phyloP scores from a whole-genome alignment of 2,797 vertebrate species.

The Coranthus polyacanthus region DNA sequence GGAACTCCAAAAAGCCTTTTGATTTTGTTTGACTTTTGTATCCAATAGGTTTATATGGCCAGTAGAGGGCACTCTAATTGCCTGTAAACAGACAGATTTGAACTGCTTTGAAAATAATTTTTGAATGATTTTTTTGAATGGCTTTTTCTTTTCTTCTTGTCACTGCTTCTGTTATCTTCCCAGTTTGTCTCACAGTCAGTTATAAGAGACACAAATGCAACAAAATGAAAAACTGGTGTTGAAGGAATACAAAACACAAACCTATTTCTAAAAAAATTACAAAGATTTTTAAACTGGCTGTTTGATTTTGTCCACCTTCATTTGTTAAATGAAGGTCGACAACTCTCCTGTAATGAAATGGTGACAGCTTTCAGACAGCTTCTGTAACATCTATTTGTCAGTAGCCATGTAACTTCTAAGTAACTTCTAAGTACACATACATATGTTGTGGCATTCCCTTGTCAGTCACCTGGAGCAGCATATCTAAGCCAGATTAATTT shows the following conservation, averaged over 20 bases:
- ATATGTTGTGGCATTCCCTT: constrained; percentile 26
- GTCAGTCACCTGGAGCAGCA: constrained; percentile 3
- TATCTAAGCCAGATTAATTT: constrained; percentile 34
- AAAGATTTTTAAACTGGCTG: background rate
- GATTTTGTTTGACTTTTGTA: background rate
- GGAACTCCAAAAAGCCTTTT: background rate
- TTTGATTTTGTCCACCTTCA: no score
- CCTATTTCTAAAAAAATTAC: background rate
- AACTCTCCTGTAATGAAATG: background rate
- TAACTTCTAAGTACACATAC: constrained; percentile 7
- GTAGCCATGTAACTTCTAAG: background rate
- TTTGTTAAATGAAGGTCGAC: background rate
- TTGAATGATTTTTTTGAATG: no score
- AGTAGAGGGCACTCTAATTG: constrained; percentile 25
- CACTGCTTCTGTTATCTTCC: background rate
- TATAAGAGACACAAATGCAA: no score
- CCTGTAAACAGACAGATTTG: background rate
- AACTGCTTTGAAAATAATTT: no score
- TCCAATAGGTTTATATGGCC: constrained; percentile 6
- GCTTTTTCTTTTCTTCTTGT: background rate
- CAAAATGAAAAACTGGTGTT: background rate
- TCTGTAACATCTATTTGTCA: constrained; percentile 5
- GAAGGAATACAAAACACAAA: background rate
- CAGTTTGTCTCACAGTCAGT: no score
- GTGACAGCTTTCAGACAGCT: background rate